Evolutionary conservation across 2,797 vertebrate species (phyloP), one percentile per base, ranked within the genome.

Genomic region (Nasua narica): DNA sequence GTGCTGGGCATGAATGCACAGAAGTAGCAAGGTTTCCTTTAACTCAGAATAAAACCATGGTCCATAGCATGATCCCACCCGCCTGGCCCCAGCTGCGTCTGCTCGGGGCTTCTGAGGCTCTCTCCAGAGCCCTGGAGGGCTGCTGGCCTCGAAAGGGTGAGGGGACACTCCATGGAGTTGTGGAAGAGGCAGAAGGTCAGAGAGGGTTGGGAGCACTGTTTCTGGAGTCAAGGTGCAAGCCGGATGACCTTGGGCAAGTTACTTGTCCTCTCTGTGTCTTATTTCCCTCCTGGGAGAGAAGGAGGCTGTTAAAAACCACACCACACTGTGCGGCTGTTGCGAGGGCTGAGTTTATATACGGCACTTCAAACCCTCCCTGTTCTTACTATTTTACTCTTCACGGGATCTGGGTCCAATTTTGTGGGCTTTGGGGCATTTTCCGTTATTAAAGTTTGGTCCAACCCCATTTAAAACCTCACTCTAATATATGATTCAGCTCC

Each of bases 91-190:
- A 1, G 12, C 54, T 7, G 2, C 40, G 27, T 7, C 25, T 52
- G 35, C 25, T 0, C 0, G 0, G 8, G 5, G 23, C 37, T 29
- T 27, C 50, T 1, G 43, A 37, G 37, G 46, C 29, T 79, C 77
- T 29, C 46, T 43, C 65, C 72, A 74, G 87, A 3, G 85, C 56
- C 50, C 40, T 27, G 67, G 95, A 81, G 54, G 96, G 77, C 13
- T 43, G 85, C 52, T 4, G 52, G 10, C 3, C 40, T 69, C 3
- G 0, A 7, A 4, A 1, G 2, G 15, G 12, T 29, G 3, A 10
- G 0, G 8, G 35, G 25, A 74, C 56, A 15, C 21, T 43, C 50
- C 35, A 0, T 0, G 16, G 32, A 14, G 43, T 54, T 13, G 3
- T 11, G 27, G 18, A 60, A 78, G 8, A 50, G 14, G 19, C 9